Evolutionary conservation across 2,113 vertebrate genomes (phyloP), one percentile per base, ranked within the genome.

Genomic region (Gadus macrocephalus): DNA sequence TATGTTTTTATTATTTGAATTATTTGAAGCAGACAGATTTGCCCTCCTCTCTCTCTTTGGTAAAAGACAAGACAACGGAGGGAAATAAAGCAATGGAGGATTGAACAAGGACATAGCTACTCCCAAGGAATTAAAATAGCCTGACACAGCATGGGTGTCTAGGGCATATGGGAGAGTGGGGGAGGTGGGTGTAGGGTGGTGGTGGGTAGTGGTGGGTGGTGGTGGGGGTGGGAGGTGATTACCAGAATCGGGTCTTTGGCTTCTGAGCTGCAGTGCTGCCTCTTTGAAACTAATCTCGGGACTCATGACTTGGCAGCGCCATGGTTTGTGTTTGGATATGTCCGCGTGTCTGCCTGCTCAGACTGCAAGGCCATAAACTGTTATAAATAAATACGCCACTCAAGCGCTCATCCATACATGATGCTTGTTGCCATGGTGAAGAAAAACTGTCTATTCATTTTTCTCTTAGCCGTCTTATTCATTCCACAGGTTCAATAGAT

Each of bases 251-350:
- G 83, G 86, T 89, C 88, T 86, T 88, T 89, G 88, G 89, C 87
- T 91, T 90, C 85, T 89, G 87, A 77, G 70, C 85, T 83, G 84
- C 84, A 77, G 77, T 87, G 84, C 84, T 68, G 65, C 86, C 81
- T 86, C 89, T 91, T 92, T 91, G 89, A 92, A 92, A 90, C 89
- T 83, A 91, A 92, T 92, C 90, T 89, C 74, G 76, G 88, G 90
- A 90, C 91, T 85, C 89, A 90, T 91, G 89, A 92, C 91, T 91
- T 91, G 91, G 89, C 90, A 91, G 88, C 1, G 85, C 84, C 71
- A 78, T 58, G 72, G 85, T 83, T 87, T 85, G 87, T 88, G 84
- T 88, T 87, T 89, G 83, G 90, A 91, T 87, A 78, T 78, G 82
- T 88, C 85, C 83, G 83, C 83, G 85, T 85, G 85, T 90, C 88